Evolutionary conservation across 2,113 vertebrate species (phyloP).

Genomic region (Cinclus mexicanus): DNA sequence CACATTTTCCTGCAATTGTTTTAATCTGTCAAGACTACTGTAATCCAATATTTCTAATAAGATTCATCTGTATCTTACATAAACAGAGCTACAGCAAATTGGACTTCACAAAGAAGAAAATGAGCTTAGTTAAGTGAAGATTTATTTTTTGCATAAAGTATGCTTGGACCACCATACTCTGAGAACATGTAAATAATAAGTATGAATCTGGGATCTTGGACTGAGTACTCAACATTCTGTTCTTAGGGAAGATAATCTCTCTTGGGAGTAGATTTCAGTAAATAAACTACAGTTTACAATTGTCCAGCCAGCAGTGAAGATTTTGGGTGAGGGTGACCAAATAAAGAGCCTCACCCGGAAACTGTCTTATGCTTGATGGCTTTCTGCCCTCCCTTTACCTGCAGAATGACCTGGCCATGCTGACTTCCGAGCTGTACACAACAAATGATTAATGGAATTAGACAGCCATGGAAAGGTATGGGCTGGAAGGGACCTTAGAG

Average conservation of each 20-base stretch:
- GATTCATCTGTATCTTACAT: neutral
- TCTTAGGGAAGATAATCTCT: neutral
- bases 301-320: neutral
- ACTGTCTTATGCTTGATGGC: neutral
- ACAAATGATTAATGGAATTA: neutral
- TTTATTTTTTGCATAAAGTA: neutral
- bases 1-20: neutral
- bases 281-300: neutral
- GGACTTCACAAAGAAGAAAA: neutral
- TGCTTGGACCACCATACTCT: neutral
- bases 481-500: too few relatives aligned
- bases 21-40: neutral
- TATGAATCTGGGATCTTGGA: neutral
- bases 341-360: neutral
- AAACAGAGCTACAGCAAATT: neutral
- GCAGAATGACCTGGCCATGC: neutral
- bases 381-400: neutral
- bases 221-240: neutral
- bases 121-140: neutral
- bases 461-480: neutral
- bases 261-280: neutral
- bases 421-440: neutral
- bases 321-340: accelerated
- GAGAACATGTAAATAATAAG: neutral
- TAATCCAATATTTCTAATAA: constrained; percentile 6